Conservation (phyloP, 2,113 vertebrate species). For the Myotis yumanensis region DNA sequence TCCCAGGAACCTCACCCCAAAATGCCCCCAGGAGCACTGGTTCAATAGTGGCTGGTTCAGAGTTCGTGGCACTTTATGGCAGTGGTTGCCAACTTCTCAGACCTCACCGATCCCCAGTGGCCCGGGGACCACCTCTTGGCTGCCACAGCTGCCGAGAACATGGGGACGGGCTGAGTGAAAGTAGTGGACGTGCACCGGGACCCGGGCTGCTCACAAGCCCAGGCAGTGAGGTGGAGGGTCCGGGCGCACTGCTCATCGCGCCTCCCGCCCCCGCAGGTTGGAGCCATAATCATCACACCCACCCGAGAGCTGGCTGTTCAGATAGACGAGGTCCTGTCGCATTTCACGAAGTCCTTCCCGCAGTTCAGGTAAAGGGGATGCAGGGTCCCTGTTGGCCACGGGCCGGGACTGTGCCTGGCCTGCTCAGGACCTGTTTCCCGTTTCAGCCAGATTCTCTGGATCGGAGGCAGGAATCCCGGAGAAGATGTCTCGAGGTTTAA, state of each 20-base stretch:
- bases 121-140: too few species aligned
- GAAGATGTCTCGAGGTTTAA: constrained; percentile 95
- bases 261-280: constrained; percentile 85
- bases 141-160: background rate
- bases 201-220: too few species aligned
- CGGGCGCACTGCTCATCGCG: background rate
- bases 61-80: background rate
- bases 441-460: constrained; percentile 94
- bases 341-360: constrained; percentile 90
- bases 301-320: constrained; percentile 95
- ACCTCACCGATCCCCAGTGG: too few species aligned
- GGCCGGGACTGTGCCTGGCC: background rate
- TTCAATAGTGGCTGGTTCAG: accelerated
- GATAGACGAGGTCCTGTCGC: constrained; percentile 92
- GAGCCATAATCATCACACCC: constrained; percentile 94
- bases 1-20: accelerated
- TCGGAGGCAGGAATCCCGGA: constrained; percentile 94
- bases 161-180: background rate
- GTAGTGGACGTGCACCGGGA: accelerated
- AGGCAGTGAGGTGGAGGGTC: background rate
- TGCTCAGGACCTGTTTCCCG: background rate
- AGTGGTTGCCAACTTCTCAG: too few species aligned
- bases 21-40: accelerated
- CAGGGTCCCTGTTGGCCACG: accelerated
- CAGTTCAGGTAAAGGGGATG: constrained; percentile 88